Evolutionary conservation across 2,113 vertebrate species (phyloP).

Genomic region (Sander vitreus): DNA sequence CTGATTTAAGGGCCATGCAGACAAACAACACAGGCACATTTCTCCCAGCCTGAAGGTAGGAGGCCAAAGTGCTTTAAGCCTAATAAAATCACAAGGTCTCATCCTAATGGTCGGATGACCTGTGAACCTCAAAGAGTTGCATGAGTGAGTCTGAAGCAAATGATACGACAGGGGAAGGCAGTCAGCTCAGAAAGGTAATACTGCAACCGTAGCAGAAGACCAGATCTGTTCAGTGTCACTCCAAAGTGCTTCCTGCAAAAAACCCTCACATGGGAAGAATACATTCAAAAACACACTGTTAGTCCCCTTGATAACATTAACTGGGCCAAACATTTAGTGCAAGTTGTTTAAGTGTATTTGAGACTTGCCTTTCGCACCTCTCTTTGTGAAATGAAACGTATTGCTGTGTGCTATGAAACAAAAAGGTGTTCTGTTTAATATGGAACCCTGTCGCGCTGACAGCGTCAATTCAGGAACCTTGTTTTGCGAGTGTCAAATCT

Average conservation of each 20-base stretch:
- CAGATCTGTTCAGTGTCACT: conserved; percentile 20
- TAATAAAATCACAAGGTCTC: conserved; percentile 14
- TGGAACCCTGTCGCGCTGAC: conserved; percentile 6
- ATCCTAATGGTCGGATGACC: background rate
- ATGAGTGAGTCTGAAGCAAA: background rate
- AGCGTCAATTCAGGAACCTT: conserved; percentile 19
- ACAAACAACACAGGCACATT: background rate
- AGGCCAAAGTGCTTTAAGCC: conserved; percentile 58
- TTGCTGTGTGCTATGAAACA: background rate
- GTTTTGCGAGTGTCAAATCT: background rate
- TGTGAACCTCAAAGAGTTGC: background rate
- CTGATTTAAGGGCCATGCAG: background rate
- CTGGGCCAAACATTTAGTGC: background rate
- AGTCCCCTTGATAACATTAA: conserved; percentile 9
- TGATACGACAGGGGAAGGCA: background rate
- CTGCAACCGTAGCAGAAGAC: conserved; percentile 44
- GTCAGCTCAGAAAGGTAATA: conserved; percentile 37
- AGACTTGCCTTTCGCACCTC: background rate
- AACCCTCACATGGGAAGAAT: conserved; percentile 29
- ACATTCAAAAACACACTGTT: conserved; percentile 69
- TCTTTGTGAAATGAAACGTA: background rate
- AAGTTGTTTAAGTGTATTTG: background rate
- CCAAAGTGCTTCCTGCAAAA: conserved; percentile 70
- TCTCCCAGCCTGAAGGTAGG: conserved; percentile 6
- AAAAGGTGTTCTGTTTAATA: background rate